Evolutionary conservation across 2,888 invertebrate genomes (phyloP), one percentile per base, ranked within the genome.

Genomic region (Eristalinus aeneus): DNA sequence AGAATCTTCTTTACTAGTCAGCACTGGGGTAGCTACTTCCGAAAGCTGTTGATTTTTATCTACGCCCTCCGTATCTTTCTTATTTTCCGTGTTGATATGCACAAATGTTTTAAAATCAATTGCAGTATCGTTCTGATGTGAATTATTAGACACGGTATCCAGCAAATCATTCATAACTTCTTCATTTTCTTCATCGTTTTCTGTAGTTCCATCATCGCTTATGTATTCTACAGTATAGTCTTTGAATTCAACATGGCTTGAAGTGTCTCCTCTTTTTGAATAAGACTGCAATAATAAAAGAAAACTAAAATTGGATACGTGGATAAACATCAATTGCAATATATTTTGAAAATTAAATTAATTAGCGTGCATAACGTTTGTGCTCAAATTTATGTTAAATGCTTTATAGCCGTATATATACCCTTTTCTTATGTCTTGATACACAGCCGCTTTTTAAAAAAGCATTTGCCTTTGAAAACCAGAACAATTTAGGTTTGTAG

Each of bases 401-500:
- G 6, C 0, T 46, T 58, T 34, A 23, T n/a, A n/a, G n/a, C n/a
- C n/a, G n/a, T n/a, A n/a, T n/a, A n/a, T n/a, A n/a, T 53, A 85
- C 85, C 76, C 68, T 27, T 16, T 81, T 76, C 1, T 32, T 76
- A 5, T 80, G 65, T 4, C 90, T 89, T 3, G 89, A 89, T 2
- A 90, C 87, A 4, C 91, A 91, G 11, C 91, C 90, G 39, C 88
- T 73, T 63, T 89, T 89, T 11, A 91, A 88, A 77, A 91, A 91
- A 0, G 88, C 75, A 88, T 91, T 90, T 3, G 91, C 91, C 16
- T 88, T 88, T 39, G 89, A 90, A 54, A 91, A 91, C 91, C 91
- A 91, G 73, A 90, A 90, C 3, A 91, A 53, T 46, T 90, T 91
- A 1, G 91, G 91, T 32, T 89, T 90, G 34, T 91, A 91, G 64